Base-by-base conservation (phyloP, 2,888 invertebrate species). In the Blastobasis lacticolella region DNA sequence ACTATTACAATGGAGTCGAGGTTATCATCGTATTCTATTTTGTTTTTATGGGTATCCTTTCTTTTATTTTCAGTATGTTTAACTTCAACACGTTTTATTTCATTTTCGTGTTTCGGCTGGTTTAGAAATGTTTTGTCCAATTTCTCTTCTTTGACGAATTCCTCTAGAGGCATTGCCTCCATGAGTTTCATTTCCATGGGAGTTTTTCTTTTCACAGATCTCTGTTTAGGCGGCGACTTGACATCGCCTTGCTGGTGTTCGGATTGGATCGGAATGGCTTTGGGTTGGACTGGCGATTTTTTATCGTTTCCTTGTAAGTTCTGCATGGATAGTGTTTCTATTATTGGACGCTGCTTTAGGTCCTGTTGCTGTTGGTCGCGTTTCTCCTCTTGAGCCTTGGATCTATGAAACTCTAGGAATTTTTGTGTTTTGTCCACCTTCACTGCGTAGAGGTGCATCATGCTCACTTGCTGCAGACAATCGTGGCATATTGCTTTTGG, bases 401-500 rank as follows among this genome's bases (percentile, higher is more conserved):
- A 52, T 71, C 73, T 82, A 60, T 87, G 75, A 59, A 84, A 86
- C 49, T 83, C 77, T 43, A 88, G 64, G 61, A 87, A 87, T 53
- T 81, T 86, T 73, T 88, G 87, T 5, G 86, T 86, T 64, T 80
- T 87, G 45, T 85, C 86, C 2, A 88, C 86, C 73, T 87, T 85
- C 5, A 87, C 78, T 6, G 80, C 53, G 55, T 86, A 88, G 6
- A 85, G 65, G 57, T 88, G 75, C 55, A 85, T 64, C 9, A 70
- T 63, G 36, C 75, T 66, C n/a, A 88, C 73, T 70, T 87, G 86
- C 61, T 84, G 84, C 40, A 87, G 67, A 55, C 88, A 88, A 48
- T 87, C 87, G 64, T 88, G 88, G 63, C 88, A 88, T 69, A 88
- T 87, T 61, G 88, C 88, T 71, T 88, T 88, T 37, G 88, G 88